Evolutionary conservation across 2,113 vertebrate genomes (phyloP).

Genomic region (Tylochromis polylepis): DNA sequence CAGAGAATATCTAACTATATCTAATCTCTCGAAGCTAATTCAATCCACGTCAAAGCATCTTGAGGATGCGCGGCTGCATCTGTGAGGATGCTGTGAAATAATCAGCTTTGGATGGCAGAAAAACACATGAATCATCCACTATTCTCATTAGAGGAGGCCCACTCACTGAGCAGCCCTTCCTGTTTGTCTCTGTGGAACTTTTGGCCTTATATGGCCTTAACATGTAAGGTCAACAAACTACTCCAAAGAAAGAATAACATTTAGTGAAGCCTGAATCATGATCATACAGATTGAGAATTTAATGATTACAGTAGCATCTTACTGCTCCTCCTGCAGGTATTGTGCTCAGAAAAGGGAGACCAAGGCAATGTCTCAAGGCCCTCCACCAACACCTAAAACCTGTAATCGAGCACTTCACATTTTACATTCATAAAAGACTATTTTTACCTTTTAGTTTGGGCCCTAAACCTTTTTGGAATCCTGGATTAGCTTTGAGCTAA

Average conservation of each 20-base stretch:
- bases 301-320: background rate
- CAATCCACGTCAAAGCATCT: background rate
- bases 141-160: background rate
- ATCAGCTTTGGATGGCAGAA: background rate
- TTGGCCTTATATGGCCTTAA: background rate
- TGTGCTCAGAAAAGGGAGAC: background rate
- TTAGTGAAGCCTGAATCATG: background rate
- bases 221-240: background rate
- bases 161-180: background rate
- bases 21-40: background rate
- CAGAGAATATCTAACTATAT: background rate
- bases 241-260: background rate
- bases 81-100: background rate
- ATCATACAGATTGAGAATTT: background rate
- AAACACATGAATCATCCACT: background rate
- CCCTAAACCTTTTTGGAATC: background rate
- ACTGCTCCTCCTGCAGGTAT: background rate
- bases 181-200: background rate
- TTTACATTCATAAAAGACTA: background rate
- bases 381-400: background rate
- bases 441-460: background rate
- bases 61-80: background rate
- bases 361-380: too few relatives aligned
- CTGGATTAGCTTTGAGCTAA: background rate
- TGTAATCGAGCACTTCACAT: background rate